Evolutionary conservation across 2,797 vertebrate genomes (phyloP).

Genomic region (Thalassophryne amazonica): DNA sequence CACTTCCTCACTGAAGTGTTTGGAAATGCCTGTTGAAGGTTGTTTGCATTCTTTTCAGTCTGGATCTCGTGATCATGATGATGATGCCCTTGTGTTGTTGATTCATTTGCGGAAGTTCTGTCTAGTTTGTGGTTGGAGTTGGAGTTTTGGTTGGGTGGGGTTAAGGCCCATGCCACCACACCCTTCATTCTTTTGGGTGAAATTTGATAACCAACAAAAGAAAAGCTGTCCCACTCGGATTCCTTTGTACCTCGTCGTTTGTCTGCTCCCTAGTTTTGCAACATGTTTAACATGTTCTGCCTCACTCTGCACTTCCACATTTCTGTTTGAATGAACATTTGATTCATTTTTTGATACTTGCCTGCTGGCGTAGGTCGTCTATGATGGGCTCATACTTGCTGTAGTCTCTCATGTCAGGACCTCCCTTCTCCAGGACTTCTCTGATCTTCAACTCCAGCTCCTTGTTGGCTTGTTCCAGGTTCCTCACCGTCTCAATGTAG

Average conservation of each 20-base stretch:
- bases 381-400: constrained; percentile 80
- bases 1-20: constrained; percentile 27
- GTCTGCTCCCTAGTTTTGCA: not conserved
- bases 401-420: constrained; percentile 82
- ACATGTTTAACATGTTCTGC: not conserved
- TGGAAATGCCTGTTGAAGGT: constrained; percentile 23
- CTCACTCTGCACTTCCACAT: not conserved
- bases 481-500: constrained; percentile 88
- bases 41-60: constrained; percentile 2
- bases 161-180: constrained; percentile 58
- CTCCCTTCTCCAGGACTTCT: constrained; percentile 84
- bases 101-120: constrained; percentile 57
- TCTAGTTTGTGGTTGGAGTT: constrained; percentile 16
- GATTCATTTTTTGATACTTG: constrained; percentile 58
- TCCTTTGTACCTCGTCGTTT: not conserved
- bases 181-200: constrained; percentile 67
- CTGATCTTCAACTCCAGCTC: constrained; percentile 86
- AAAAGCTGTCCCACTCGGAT: not conserved
- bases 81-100: constrained; percentile 44
- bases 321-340: not conserved
- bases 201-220: constrained; percentile 53
- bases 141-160: constrained; percentile 38
- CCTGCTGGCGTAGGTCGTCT: constrained; percentile 85
- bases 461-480: constrained; percentile 83
- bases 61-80: constrained; percentile 23